Evolutionary conservation across 2,888 invertebrate genomes (phyloP), one percentile per base, ranked within the genome.

Genomic region (Furcula furcula): DNA sequence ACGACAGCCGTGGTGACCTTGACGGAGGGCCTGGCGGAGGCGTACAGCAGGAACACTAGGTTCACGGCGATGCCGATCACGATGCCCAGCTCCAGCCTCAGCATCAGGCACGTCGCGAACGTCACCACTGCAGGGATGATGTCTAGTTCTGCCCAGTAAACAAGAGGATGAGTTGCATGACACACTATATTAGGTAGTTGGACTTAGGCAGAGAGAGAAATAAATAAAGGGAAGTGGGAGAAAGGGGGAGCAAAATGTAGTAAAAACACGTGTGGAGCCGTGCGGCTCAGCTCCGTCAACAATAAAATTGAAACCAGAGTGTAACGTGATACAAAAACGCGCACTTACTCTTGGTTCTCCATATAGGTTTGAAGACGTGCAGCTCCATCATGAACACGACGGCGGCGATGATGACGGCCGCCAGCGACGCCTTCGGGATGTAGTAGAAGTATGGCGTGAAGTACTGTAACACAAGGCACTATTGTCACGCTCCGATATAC

Each of bases 81-180:
- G 66, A 98, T 97, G 48, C 98, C 98, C 59, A 94, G 93, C 91
- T 97, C 96, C 61, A 97, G 89, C 41, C 95, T 94, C 65, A 95
- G 89, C 47, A 94, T 90, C 30, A 98, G 85, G 49, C 97, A 97
- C 33, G 94, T 91, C 13, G 94, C 73, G 67, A 97, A 94, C 14
- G 98, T 97, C 29, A 92, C 92, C 41, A 94, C 69, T 49, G 95
- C 95, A 5, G 97, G 95, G 59, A 97, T 90, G 46, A 97, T 90
- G 75, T 98, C 97, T 52, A 94, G 90, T 80, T 95, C 97, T 97
- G 85, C 0, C n/a, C 21, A 6, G 4, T 4, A 4, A 10, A 5
- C 2, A 21, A 10, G n/a, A n/a, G n/a, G n/a, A n/a, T n/a, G n/a
- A n/a, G n/a, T n/a, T n/a, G n/a, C n/a, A n/a, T n/a, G n/a, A n/a